Base-by-base conservation (phyloP, 2,888 invertebrate species). In the Eupithecia subumbrata region DNA sequence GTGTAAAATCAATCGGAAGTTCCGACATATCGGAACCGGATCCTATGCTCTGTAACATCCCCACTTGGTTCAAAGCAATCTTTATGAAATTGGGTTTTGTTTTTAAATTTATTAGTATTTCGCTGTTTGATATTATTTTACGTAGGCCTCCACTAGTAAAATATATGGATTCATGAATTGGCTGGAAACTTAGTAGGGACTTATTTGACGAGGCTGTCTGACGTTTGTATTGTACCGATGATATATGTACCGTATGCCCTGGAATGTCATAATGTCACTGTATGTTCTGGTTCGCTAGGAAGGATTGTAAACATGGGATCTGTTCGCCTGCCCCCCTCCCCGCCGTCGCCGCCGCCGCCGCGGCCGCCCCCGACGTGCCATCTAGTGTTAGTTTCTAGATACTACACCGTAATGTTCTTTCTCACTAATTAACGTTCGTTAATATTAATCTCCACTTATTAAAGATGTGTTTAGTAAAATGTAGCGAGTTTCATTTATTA, bases 311-410 rank as follows among this genome's bases (percentile, higher is more conserved):
- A 40, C 40, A 40, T 14, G 0, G 12, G 0, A 43, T 14, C 8
- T 43, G 43, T 43, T 40, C 40, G 40, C 5, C 9, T 11, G 40
- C 43, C 43, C 43, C n/a, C 48, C n/a, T 3, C 40, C 48, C 52
- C n/a, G n/a, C 52, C 30, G 18, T 40, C 7, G 81, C 72, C n/a
- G n/a, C n/a, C 52, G 7, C n/a, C 52, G 12, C 22, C 40, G 40
- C 66, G 66, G 34, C 40, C 7, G 81, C 72, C 76, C 77, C 7
- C 67, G 73, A 72, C 71, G 85, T 85, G 86, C 86, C 86, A 85
- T 85, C 73, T 82, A 83, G 79, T 63, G 73, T 78, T 80, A 74
- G 7, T 16, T 18, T 66, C 37, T 37, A 18, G 66, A 37, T 37
- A 37, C n/a, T 76, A 63, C 72, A 72, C 75, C 56, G 76, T 72